A percentile compares a stretch with the other conserved stretches of the same genome.
Evolutionary conservation across 2,888 invertebrate species (phyloP).

Genomic region (Alsophila aescularia): DNA sequence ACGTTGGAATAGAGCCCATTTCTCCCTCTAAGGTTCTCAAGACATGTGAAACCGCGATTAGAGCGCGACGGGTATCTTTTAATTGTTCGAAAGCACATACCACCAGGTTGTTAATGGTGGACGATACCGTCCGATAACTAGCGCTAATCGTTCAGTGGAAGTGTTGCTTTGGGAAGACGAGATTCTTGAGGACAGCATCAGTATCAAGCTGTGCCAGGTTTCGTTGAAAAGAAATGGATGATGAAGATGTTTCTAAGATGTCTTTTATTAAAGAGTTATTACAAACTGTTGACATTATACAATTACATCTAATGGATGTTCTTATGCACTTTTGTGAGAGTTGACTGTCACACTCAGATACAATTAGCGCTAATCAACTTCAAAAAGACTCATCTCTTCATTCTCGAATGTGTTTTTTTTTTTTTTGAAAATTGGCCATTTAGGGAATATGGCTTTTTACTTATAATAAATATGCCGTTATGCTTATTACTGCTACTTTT

Average conservation of each 20-base stretch:
- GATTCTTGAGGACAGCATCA: constrained; percentile 9
- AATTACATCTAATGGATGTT: too few relatives aligned
- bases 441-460: too few relatives aligned
- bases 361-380: too few relatives aligned
- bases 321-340: too few relatives aligned
- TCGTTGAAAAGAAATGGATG: neutral
- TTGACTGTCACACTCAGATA: too few relatives aligned
- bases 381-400: too few relatives aligned
- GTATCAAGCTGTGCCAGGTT: constrained; percentile 1
- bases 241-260: neutral
- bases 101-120: constrained; percentile 34
- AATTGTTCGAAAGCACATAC: constrained; percentile 78
- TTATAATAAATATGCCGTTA: too few relatives aligned
- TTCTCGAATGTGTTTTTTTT: too few relatives aligned
- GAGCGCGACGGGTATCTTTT: constrained; percentile 58
- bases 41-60: constrained; percentile 56
- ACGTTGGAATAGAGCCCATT: constrained; percentile 29
- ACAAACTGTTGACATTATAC: too few relatives aligned
- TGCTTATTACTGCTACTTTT: too few relatives aligned
- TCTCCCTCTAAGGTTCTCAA: constrained; percentile 28
- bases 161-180: constrained; percentile 22
- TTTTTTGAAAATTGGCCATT: too few relatives aligned
- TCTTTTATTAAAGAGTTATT: too few relatives aligned
- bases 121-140: constrained; percentile 27
- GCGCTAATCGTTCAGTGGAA: constrained; percentile 30